phyloP scores from a whole-genome alignment of 2,113 vertebrate species.

The Centropristis striata region DNA sequence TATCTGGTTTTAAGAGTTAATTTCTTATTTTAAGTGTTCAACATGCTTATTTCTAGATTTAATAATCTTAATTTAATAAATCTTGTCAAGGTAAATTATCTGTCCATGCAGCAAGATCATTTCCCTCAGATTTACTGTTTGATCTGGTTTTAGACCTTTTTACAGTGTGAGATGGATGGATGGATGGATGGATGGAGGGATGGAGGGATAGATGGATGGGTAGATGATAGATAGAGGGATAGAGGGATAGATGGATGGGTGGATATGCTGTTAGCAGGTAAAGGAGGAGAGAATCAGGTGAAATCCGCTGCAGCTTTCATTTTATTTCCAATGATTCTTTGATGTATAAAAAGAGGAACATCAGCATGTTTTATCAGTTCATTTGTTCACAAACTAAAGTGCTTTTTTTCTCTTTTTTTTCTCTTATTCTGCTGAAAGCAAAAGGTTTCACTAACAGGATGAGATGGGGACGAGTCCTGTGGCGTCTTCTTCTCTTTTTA shows the following conservation, averaged over 20 bases:
- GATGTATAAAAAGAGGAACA: conserved; percentile 88
- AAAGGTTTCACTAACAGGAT: conserved; percentile 82
- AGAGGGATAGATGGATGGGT: conserved; percentile 66
- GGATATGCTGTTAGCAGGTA: too few relatives aligned
- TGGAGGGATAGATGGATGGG: conserved; percentile 22
- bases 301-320: conserved; percentile 85
- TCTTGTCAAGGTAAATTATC: too few relatives aligned
- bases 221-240: conserved; percentile 67
- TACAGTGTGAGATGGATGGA: too few relatives aligned
- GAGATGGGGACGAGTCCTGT: conserved; percentile 81
- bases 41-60: too few relatives aligned
- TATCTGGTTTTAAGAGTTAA: too few relatives aligned
- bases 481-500: conserved; percentile 7
- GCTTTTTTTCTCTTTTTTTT: conserved; percentile 76
- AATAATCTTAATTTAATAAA: too few relatives aligned
- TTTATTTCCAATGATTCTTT: conserved; percentile 88
- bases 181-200: conserved; percentile 46
- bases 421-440: conserved; percentile 83
- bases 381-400: conserved; percentile 88
- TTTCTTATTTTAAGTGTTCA: too few relatives aligned
- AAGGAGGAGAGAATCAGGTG: conserved; percentile 78
- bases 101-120: too few relatives aligned
- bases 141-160: too few relatives aligned
- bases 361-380: conserved; percentile 72
- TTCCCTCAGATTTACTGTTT: too few relatives aligned